phyloP scores from a whole-genome alignment of 1,140 invertebrate species.

The Zaprionus gabonicus region DNA sequence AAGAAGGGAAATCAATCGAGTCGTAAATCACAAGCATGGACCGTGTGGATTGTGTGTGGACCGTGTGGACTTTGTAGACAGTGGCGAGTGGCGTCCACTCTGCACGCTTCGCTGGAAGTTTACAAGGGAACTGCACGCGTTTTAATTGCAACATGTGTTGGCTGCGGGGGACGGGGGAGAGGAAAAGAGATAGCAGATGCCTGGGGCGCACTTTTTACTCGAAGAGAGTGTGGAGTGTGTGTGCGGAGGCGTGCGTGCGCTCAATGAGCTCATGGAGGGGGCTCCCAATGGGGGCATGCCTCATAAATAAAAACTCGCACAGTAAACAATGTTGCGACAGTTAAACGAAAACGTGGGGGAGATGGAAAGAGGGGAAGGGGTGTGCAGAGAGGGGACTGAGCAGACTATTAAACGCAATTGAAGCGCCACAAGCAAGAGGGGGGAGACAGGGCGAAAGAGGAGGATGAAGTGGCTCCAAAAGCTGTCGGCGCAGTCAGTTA shows the following conservation, averaged over 20 bases:
- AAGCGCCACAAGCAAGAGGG: conserved; percentile 55
- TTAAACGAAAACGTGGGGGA: conserved; percentile 42
- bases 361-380: not conserved
- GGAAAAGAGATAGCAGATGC: conserved; percentile 8
- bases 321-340: conserved; percentile 70
- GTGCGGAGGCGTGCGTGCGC: conserved; percentile 49
- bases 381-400: not conserved
- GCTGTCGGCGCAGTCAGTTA: conserved; percentile 41
- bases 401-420: conserved; percentile 71
- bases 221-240: conserved; percentile 13
- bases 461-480: not conserved
- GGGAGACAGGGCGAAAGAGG: not conserved
- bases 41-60: conserved; percentile 30
- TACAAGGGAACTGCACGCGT: conserved; percentile 52
- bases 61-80: conserved; percentile 1
- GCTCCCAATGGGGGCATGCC: conserved; percentile 45
- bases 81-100: conserved; percentile 41
- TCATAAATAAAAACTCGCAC: conserved; percentile 44
- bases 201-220: not conserved
- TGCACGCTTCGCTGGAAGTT: conserved; percentile 53
- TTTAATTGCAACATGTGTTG: conserved; percentile 51
- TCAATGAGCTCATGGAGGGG: conserved; percentile 49
- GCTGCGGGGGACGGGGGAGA: not conserved
- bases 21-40: conserved; percentile 60
- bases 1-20: conserved; percentile 27